phyloP scores from a whole-genome alignment of 2,113 vertebrate species.

The Sebastes schlegelii region DNA sequence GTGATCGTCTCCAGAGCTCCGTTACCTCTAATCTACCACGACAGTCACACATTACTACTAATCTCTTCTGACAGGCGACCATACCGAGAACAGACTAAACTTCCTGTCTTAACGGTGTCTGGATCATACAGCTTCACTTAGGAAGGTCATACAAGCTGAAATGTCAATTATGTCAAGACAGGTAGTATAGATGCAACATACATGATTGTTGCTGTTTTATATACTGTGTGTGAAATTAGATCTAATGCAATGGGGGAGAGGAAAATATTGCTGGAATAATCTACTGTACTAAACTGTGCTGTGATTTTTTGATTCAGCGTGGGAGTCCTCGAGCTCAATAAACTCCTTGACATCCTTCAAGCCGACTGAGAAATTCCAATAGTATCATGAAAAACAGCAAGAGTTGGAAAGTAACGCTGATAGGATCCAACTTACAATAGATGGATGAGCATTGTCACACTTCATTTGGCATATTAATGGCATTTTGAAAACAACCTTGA shows the following conservation, averaged over 20 bases:
- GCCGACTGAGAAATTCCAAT: not conserved
- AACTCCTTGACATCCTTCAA: not conserved
- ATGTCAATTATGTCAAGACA: slow-evolving; percentile 12
- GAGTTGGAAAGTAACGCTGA: not conserved
- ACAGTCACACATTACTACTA: slow-evolving; percentile 72
- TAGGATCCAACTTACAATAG: not conserved
- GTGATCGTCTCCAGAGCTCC: slow-evolving; percentile 72
- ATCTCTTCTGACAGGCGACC: slow-evolving; percentile 68
- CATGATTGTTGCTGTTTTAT: not conserved
- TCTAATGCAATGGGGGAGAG: not conserved
- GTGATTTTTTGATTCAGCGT: not conserved
- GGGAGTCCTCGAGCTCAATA: not conserved
- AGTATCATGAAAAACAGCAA: not conserved
- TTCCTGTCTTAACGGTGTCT: slow-evolving; percentile 69
- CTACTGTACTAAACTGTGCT: not conserved
- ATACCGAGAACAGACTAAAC: slow-evolving; percentile 74
- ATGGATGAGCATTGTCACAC: slow-evolving; percentile 8
- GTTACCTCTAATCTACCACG: slow-evolving; percentile 70
- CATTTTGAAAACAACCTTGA: slow-evolving; percentile 37
- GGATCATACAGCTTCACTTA: slow-evolving; percentile 38
- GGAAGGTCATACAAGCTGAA: slow-evolving; percentile 30
- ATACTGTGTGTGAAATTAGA: not conserved
- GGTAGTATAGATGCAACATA: not conserved
- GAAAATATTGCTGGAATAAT: not conserved
- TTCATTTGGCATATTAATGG: slow-evolving; percentile 40